Base-by-base conservation (phyloP, 2,888 invertebrate genomes). In the Vanessa cardui region DNA sequence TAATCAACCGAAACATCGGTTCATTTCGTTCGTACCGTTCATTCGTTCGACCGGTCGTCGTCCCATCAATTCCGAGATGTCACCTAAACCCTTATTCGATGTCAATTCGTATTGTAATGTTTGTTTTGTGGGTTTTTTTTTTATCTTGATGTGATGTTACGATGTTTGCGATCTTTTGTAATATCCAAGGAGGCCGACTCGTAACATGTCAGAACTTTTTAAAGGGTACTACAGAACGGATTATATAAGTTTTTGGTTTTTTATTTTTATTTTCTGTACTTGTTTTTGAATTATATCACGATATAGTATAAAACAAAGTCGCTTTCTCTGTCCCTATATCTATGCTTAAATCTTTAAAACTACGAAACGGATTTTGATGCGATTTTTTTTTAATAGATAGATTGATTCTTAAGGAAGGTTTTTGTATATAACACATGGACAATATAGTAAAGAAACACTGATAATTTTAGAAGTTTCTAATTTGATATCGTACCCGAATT, bases 51-150 rank as follows among this genome's bases (percentile, higher is more conserved):
- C 64, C 45, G 33, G 46, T 45, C 7, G 39, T n/a, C 45, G 52
- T 46, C 59, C 60, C 59, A 66, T 66, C 65, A 60, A 66, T 65
- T 66, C 26, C 52, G 46, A n/a, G 33, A 33, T 61, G 65, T 61
- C 65, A 61, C 65, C 46, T 66, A 26, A 61, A 39, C 65, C 60
- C 65, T 66, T 66, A 60, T 66, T 54, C 54, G n/a, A 39, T 50
- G 54, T 61, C 61, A 45, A 56, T 61, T 66, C 66, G 54, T 44
- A 54, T 33, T 54, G 50, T 18, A 58, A 76, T 75, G 74, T 76
- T 75, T 68, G 64, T 71, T 69, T 71, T 20, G 50, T 70, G 15
- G 56, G 33, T 12, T 56, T 7, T 50, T 50, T 52, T 9, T 21
- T 52, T 52, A 21, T 52, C 52, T 26, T 31, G 52, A 54, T 54